phyloP scores from a whole-genome alignment of 1,140 invertebrate species.

The Polypedilum pembai region DNA sequence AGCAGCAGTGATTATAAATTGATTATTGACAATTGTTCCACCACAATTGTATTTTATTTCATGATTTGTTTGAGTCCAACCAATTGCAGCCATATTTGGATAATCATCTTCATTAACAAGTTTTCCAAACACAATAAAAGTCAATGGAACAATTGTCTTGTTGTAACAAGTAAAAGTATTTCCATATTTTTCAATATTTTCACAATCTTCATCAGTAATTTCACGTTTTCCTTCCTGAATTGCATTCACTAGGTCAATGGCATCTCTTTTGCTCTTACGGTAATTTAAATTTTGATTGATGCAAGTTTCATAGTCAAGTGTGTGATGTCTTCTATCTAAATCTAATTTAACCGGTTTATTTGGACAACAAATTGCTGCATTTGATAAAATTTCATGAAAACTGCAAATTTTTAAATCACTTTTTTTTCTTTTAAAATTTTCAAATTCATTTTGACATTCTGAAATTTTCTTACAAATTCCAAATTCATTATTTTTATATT shows the following conservation, averaged over 20 bases:
- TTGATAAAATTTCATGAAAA: background rate
- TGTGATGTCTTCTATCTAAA: too few species aligned
- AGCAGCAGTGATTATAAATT: background rate
- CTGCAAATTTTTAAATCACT: background rate
- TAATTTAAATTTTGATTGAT: too few species aligned
- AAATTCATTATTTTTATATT: background rate
- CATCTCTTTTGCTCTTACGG: too few species aligned
- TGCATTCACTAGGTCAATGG: too few species aligned
- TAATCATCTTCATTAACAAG: background rate
- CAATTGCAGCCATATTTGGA: background rate
- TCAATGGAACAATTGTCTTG: too few species aligned
- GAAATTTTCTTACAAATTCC: constrained; percentile 3
- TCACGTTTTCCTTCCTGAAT: too few species aligned
- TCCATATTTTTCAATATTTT: too few species aligned
- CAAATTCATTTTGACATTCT: background rate
- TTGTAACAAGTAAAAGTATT: too few species aligned
- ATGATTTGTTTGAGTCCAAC: background rate
- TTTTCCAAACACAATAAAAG: background rate
- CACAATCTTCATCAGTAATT: too few species aligned
- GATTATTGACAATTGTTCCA: background rate
- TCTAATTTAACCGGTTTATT: background rate
- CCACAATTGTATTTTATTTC: background rate
- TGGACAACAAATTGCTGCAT: background rate
- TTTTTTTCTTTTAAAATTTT: background rate
- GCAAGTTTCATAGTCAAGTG: too few species aligned